phyloP scores from a whole-genome alignment of 2,113 vertebrate species.

The Dolichotis patagonum region DNA sequence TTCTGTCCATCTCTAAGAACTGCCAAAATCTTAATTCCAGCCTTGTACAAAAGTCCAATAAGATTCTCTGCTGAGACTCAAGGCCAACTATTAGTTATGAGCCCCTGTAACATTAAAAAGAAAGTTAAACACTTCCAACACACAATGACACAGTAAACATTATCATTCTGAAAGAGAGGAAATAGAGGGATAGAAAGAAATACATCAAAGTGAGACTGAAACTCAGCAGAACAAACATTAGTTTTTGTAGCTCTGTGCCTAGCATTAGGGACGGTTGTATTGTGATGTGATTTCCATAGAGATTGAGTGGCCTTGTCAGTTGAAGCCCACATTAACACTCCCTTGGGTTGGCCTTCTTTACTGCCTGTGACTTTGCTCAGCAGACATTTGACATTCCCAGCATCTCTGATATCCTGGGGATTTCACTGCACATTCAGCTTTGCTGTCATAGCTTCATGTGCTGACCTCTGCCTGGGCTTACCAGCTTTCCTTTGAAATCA shows the following conservation, averaged over 20 bases:
- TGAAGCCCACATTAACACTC: not conserved
- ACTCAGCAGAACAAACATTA: not conserved
- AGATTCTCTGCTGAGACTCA: not conserved
- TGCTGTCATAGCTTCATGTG: not conserved
- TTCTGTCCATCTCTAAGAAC: not conserved
- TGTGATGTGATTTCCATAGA: not conserved
- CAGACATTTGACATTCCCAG: not conserved
- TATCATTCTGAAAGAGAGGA: not conserved
- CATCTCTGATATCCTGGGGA: not conserved
- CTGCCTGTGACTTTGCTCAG: not conserved
- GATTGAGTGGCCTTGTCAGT: not conserved
- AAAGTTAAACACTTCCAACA: not conserved
- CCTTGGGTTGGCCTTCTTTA: not conserved
- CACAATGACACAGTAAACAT: not conserved
- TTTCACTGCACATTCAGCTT: not conserved
- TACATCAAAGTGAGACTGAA: not conserved
- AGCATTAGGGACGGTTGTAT: not conserved
- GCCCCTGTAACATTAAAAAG: not conserved
- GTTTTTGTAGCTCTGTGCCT: not conserved
- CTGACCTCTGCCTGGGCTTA: not conserved
- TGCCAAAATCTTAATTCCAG: not conserved
- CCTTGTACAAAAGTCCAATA: not conserved
- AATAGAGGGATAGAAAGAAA: not conserved
- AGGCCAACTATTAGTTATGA: not conserved
- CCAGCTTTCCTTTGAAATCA: not conserved